These are phyloP conservation scores for Scaptomyza cyrtandrae DNA, from an alignment of 2,888 invertebrate species.

Conservation along the genomic window DNA sequence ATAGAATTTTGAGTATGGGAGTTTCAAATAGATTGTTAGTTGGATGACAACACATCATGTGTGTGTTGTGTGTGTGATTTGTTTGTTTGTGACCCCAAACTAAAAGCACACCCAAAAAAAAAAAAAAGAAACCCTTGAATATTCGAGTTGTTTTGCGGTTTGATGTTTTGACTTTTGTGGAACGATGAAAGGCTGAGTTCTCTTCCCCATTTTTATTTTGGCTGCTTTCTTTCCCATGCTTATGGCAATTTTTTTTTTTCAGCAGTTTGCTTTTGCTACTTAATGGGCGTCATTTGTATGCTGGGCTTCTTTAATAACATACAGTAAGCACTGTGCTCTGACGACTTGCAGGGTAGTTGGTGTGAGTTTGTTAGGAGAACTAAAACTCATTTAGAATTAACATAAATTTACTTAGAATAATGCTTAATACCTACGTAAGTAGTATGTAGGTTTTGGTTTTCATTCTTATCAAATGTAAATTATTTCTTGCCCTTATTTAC, in stretches of 20 bases:
- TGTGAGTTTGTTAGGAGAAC: too few species aligned
- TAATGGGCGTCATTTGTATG: constrained; percentile 48
- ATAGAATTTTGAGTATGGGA: background rate
- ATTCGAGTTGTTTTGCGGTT: constrained; percentile 15
- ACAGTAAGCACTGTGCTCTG: constrained; percentile 29
- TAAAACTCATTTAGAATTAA: too few species aligned
- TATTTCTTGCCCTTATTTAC: background rate
- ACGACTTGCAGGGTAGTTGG: too few species aligned
- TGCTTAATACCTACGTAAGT: too few species aligned
- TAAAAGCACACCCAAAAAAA: constrained; percentile 1
- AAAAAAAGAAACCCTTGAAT: constrained; percentile 4
- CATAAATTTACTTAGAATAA: too few species aligned
- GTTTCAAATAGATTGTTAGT: constrained; percentile 13
- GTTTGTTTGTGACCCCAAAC: constrained; percentile 23
- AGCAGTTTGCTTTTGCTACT: constrained; percentile 37
- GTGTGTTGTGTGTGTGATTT: constrained; percentile 6
- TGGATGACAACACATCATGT: constrained; percentile 24
- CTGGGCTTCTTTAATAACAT: constrained; percentile 23
- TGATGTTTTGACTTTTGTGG: constrained; percentile 21
- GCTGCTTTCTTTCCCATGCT: constrained; percentile 13
- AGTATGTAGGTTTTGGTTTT: too few species aligned
- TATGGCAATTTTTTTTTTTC: constrained; percentile 46
- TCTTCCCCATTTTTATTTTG: constrained; percentile 24
- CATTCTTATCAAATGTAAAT: too few species aligned
- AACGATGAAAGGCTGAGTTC: background rate